Conservation (phyloP, 2,888 invertebrate genomes). For the Andrena praecox region DNA sequence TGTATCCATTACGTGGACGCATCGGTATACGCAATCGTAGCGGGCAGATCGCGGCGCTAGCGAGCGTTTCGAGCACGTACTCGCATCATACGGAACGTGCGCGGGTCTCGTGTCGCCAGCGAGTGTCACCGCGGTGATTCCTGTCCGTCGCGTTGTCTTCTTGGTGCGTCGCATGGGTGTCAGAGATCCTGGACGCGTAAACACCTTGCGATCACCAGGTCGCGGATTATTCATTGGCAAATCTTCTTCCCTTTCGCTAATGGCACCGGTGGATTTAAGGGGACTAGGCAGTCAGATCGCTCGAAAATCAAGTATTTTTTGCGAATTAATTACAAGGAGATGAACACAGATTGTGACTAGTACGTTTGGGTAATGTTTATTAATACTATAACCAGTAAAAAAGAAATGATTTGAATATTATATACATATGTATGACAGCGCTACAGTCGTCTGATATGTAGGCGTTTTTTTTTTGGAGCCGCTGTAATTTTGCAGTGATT, state of each 20-base stretch:
- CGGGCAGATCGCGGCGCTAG: conserved; percentile 33
- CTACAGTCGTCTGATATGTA: too few relatives aligned
- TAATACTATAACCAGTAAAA: too few relatives aligned
- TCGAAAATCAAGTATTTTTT: too few relatives aligned
- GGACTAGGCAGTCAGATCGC: too few relatives aligned
- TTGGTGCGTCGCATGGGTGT: conserved; percentile 16
- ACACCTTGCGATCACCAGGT: neutral
- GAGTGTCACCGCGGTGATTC: conserved; percentile 38
- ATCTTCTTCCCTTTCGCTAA: neutral
- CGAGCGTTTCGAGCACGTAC: conserved; percentile 38
- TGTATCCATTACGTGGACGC: conserved; percentile 63
- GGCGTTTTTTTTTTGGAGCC: too few relatives aligned
- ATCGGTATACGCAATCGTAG: conserved; percentile 39
- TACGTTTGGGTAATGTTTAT: too few relatives aligned
- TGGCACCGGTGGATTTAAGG: too few relatives aligned
- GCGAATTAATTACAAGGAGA: too few relatives aligned
- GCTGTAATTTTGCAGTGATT: too few relatives aligned
- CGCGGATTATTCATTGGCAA: neutral
- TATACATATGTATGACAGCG: too few relatives aligned
- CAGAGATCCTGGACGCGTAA: neutral
- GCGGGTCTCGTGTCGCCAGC: conserved; percentile 30
- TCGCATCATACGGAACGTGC: conserved; percentile 25
- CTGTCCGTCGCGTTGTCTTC: conserved; percentile 40
- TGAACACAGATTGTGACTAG: too few relatives aligned
- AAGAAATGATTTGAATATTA: too few relatives aligned